A percentile compares a stretch with the other conserved stretches of the same genome.
phyloP scores from a whole-genome alignment of 2,888 invertebrate genomes.

The Ganaspis brasiliensis region DNA sequence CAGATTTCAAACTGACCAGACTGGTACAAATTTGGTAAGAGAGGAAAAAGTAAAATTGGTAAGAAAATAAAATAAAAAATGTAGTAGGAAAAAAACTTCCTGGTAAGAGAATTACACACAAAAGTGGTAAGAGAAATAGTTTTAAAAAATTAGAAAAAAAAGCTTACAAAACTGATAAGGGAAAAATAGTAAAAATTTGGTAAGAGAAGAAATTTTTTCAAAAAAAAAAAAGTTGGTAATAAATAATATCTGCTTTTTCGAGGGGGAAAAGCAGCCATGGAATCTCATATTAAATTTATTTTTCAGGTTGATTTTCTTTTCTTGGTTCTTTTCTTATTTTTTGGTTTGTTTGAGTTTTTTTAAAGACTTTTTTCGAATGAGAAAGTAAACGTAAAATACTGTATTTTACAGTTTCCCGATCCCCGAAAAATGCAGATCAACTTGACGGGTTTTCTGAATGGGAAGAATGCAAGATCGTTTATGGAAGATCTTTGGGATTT shows the following conservation, averaged over 20 bases:
- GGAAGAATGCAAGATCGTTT: slow-evolving; percentile 97
- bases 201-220: too few relatives aligned
- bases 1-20: too few relatives aligned
- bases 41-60: too few relatives aligned
- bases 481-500: slow-evolving; percentile 99
- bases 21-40: too few relatives aligned
- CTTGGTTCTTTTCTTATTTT: slow-evolving; percentile 37
- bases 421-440: slow-evolving; percentile 99
- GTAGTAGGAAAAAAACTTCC: too few relatives aligned
- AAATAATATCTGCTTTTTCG: slow-evolving; percentile 76
- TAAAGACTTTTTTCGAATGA: slow-evolving; percentile 24
- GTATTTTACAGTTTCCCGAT: slow-evolving; percentile 91
- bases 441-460: slow-evolving; percentile 98
- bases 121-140: too few relatives aligned
- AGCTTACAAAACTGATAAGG: too few relatives aligned
- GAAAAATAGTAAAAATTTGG: background rate
- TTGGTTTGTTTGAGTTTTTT: slow-evolving; percentile 41
- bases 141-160: too few relatives aligned
- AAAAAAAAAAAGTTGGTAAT: slow-evolving; percentile 54
- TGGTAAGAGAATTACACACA: too few relatives aligned
- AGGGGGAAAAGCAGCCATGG: slow-evolving; percentile 80
- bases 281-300: slow-evolving; percentile 52
- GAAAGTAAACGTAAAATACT: slow-evolving; percentile 14
- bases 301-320: slow-evolving; percentile 45
- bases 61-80: slow-evolving; percentile 5